Evolutionary conservation across 2,888 invertebrate genomes (phyloP).

Genomic region (Nasonovia ribisnigri): DNA sequence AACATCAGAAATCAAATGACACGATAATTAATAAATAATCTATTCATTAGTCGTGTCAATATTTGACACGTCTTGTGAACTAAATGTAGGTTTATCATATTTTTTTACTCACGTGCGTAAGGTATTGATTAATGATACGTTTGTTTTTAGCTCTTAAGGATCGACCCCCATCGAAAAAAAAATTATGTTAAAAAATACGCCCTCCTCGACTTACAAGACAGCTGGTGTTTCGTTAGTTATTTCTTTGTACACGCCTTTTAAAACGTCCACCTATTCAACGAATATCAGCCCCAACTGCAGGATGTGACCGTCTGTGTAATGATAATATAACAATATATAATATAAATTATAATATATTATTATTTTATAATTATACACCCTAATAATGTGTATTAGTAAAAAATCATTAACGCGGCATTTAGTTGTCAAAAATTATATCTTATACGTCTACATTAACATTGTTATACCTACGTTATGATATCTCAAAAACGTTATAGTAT

Average conservation of each 20-base stretch:
- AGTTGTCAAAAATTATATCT: not conserved
- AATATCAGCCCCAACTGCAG: not conserved
- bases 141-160: conserved; percentile 10
- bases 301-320: not conserved
- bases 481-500: not conserved
- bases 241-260: not conserved
- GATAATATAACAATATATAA: not conserved
- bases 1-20: not conserved
- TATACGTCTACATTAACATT: not conserved
- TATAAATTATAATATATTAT: not conserved
- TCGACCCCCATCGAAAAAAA: not conserved
- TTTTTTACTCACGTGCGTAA: not conserved
- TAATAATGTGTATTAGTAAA: not conserved
- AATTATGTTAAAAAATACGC: not conserved
- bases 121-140: conserved; percentile 30
- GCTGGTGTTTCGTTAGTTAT: conserved; percentile 15
- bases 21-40: not conserved
- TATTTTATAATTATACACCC: not conserved
- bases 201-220: not conserved
- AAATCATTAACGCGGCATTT: not conserved
- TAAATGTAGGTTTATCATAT: not conserved
- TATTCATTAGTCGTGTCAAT: not conserved
- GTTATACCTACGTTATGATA: not conserved
- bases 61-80: not conserved
- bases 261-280: not conserved